Base-by-base conservation (phyloP, 2,797 vertebrate genomes). In the Anguilla megastoma region DNA sequence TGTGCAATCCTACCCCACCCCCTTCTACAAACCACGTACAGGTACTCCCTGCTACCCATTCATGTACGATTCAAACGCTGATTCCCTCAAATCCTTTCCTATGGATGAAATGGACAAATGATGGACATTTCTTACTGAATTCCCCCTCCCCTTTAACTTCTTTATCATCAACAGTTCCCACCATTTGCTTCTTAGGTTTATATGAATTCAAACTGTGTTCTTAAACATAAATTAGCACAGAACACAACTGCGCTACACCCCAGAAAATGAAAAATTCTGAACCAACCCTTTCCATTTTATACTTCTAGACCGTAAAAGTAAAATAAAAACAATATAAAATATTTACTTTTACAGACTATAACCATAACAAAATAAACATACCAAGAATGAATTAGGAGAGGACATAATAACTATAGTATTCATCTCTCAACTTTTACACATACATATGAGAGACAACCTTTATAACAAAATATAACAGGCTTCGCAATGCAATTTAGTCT, bases 301-400 rank as follows among this genome's bases (percentile, higher is more conserved):
- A 93, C 94, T 92, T 94, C 91, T 89, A 95, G 90, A 92, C 87
- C 92, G 94, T 92, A 90, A 79, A 79, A 93, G 93, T 90, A 91
- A 91, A 91, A 91, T 91, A 93, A 91, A 93, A 92, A 94, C 89
- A 89, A 60, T 90, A 92, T 93, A 95, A 96, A 93, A 94, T 93
- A 95, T 95, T 96, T 95, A 96, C 90, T 95, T 95, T 97, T 94
- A 93, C 95, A 96, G 85, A 94, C 94, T 94, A 94, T 91, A 94
- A 95, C 96, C 95, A 95, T 88, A 95, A 95, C 89, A n/a, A 92
- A 87, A 91, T 88, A 93, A 94, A 94, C 90, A 83, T 94, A 92
- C 91, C 91, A 93, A 96, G 95, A 84, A 89, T 33, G 92, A 16
- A 87, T 76, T 87, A 91, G 85, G 92, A 95, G 94, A 93, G 94